A percentile compares a stretch with the other conserved stretches of the same genome.
phyloP scores from a whole-genome alignment of 2,113 vertebrate species.

The Recurvirostra avosetta region DNA sequence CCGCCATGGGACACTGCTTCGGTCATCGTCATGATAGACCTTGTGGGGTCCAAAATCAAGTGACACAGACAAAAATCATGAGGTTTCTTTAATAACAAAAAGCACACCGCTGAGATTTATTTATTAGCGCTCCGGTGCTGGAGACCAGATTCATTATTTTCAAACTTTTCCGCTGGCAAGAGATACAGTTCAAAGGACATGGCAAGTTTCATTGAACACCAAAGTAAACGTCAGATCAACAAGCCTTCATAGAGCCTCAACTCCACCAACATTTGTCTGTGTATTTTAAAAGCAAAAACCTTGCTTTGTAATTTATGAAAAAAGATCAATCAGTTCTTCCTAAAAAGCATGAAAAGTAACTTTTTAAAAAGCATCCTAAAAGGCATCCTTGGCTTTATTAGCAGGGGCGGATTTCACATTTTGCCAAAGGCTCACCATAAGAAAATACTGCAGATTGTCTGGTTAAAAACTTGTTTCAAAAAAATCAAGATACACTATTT shows the following conservation, averaged over 20 bases:
- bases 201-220: background rate
- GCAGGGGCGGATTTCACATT: background rate
- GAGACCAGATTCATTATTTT: background rate
- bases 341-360: background rate
- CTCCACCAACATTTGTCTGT: background rate
- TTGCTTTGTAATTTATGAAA: background rate
- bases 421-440: background rate
- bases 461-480: background rate
- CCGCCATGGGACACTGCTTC: accelerated
- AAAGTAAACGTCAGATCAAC: conserved; percentile 18
- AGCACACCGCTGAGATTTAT: background rate
- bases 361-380: background rate
- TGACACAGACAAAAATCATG: background rate
- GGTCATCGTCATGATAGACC: background rate
- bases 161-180: background rate
- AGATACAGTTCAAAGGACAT: background rate
- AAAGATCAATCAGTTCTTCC: background rate
- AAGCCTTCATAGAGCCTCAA: background rate
- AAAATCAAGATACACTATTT: conserved; percentile 16
- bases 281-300: background rate
- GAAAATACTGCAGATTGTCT: background rate
- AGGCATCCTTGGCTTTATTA: background rate
- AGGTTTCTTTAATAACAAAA: background rate
- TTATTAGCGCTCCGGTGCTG: background rate
- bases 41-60: background rate